Evolutionary conservation across 92 coral and sea anemone species (phyloP), one percentile per base, ranked within the genome.

Genomic region (Umimayanthus kanabou): DNA sequence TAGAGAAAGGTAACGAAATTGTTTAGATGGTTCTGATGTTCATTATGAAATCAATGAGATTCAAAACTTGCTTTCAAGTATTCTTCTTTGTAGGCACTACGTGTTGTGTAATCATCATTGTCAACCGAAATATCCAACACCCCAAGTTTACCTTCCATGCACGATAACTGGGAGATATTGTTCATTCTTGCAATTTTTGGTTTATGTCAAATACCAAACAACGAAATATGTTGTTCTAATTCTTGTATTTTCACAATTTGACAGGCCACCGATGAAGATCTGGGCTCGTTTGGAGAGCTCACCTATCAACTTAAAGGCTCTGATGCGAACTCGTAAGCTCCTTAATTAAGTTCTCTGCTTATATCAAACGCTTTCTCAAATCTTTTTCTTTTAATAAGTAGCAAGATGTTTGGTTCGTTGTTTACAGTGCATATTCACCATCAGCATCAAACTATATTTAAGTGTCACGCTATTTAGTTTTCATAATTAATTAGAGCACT

Each of bases 211-310:
- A 33, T 33, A 33, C 37, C 37, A 33, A 33, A 33, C 37, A 33
- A 33, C 37, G 37, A 0, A 33, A 33, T n/a, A n/a, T 33, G 37
- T 33, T 33, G 37, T 33, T 33, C 37, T 33, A 33, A 33, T 33
- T 40, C 0, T 33, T 16, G 16, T 23, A 55, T 13, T 39, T 37
- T n/a, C n/a, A 47, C 2, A 23, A 37, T 4, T 25, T 53, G 23
- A 65, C 79, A 97, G 99, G 99, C 99, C 23, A 88, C 94, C 11
- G 99, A 97, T 81, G 97, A 79, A 23, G 99, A 97, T 76, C 85
- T 74, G n/a, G 98, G 98, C 47, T 40, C 92, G 0, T 94, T 85
- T 82, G 99, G 99, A 26, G 83, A 85, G 79, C 86, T 97, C 15
- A 93, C 91, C 3, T 97, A 97, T 90, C 91, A 92, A 20, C 91